phyloP scores from a whole-genome alignment of 2,888 invertebrate genomes.

The Himalopsyche tibetana region DNA sequence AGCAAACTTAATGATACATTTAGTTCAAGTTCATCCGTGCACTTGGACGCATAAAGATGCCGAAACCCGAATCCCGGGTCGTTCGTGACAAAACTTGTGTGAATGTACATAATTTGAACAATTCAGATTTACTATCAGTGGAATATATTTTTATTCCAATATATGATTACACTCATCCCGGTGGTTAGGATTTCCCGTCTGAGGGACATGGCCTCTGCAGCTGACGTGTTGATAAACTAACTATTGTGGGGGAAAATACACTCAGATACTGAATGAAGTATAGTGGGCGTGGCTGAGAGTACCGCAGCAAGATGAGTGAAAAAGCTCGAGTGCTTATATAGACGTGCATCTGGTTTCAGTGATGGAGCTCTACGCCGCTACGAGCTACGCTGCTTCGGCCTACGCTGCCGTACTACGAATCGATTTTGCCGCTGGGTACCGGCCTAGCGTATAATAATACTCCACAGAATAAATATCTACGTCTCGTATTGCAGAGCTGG shows the following conservation, averaged over 20 bases:
- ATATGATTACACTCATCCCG: no score
- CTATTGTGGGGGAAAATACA: neutral
- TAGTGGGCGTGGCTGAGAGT: neutral
- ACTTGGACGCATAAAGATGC: slow-evolving; percentile 67
- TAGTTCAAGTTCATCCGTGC: no score
- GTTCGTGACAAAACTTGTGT: neutral
- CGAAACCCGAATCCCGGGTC: slow-evolving; percentile 68
- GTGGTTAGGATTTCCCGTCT: no score
- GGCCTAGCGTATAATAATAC: neutral
- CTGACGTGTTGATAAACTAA: neutral
- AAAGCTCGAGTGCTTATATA: neutral
- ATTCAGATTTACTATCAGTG: no score
- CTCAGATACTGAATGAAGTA: slow-evolving; percentile 26
- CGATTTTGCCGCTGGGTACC: slow-evolving; percentile 6
- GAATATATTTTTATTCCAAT: no score
- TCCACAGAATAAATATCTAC: slow-evolving; percentile 7
- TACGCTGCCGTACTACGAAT: slow-evolving; percentile 24
- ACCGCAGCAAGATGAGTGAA: slow-evolving; percentile 15
- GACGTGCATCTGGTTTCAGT: slow-evolving; percentile 4
- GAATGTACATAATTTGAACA: no score
- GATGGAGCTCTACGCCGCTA: neutral
- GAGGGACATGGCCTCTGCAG: no score
- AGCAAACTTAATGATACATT: no score
- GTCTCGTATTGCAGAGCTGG: neutral
- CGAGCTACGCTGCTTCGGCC: slow-evolving; percentile 17